Base-by-base conservation (phyloP, 2,797 vertebrate genomes). In the Lophotriccus pileatus region DNA sequence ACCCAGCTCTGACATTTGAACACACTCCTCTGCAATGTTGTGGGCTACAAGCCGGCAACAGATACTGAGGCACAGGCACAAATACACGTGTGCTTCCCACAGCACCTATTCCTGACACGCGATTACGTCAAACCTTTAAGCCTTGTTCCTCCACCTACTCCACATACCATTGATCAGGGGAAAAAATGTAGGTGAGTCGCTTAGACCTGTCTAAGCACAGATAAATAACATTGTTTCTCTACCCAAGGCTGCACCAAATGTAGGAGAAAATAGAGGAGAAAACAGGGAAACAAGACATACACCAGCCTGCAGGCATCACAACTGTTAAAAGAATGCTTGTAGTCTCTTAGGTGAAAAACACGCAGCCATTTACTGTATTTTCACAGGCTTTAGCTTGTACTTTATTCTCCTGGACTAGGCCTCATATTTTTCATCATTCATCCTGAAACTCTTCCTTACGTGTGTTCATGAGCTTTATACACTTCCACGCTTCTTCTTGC, bases 21-120 rank as follows among this genome's bases (percentile, higher is more conserved):
- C 21, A 30, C 1, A 2, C 3, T 79, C 30, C 20, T 69, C 23
- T 41, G 47, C 59, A 70, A 47, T 4, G 30, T 0, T 77, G 44
- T 47, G 28, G 43, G 60, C 56, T 74, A 49, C 3, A 0, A 25
- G 39, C 24, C 14, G 24, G 27, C 39, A 81, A 55, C 28, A n/a
- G 52, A 44, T 47, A 41, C 2, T 1, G 2, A 60, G 66, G 63
- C 64, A 70, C 39, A 56, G 68, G 56, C 17, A 69, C 12, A 63
- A 66, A 82, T 14, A 52, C 10, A 75, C 13, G 49, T 0, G 0
- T 2, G 2, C 39, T 63, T 70, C 37, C 47, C 4, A 1, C 32
- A 73, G 9, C 8, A 74, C 41, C 36, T 36, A 44, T 43, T 89
- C 47, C 59, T 83, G 34, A 50, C 17, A 30, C 3, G 8, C 32